Evolutionary conservation across 2,888 invertebrate genomes (phyloP).

Genomic region (Maniola hyperantus): DNA sequence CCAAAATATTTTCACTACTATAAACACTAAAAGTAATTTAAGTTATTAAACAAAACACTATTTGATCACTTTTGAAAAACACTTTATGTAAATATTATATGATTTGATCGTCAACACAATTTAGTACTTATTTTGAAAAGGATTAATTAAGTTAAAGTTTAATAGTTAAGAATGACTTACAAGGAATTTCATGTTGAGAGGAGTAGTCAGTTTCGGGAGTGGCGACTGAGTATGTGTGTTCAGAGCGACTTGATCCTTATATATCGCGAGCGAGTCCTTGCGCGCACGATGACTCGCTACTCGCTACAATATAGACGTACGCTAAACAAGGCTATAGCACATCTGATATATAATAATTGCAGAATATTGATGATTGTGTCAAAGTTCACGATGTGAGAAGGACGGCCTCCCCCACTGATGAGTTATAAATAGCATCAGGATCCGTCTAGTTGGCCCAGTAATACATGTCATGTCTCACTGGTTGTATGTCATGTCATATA

Average conservation of each 20-base stretch:
- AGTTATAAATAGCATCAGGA: no score
- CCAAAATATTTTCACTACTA: no score
- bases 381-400: background rate
- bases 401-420: background rate
- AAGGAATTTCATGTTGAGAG: constrained; percentile 56
- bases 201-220: constrained; percentile 39
- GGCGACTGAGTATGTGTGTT: constrained; percentile 40
- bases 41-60: no score
- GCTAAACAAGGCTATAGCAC: background rate
- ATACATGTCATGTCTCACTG: no score
- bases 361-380: background rate
- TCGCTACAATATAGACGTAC: background rate
- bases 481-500: no score
- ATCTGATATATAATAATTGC: background rate
- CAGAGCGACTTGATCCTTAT: constrained; percentile 49
- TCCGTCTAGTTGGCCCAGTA: no score
- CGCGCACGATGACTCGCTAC: background rate
- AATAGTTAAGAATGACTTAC: constrained; percentile 52
- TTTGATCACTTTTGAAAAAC: no score
- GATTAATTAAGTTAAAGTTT: background rate
- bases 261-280: constrained; percentile 45
- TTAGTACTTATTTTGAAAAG: no score
- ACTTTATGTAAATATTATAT: no score
- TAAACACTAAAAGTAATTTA: no score
- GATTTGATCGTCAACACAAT: no score